Conservation (phyloP, 2,113 vertebrate genomes). For the Gila orcuttii region DNA sequence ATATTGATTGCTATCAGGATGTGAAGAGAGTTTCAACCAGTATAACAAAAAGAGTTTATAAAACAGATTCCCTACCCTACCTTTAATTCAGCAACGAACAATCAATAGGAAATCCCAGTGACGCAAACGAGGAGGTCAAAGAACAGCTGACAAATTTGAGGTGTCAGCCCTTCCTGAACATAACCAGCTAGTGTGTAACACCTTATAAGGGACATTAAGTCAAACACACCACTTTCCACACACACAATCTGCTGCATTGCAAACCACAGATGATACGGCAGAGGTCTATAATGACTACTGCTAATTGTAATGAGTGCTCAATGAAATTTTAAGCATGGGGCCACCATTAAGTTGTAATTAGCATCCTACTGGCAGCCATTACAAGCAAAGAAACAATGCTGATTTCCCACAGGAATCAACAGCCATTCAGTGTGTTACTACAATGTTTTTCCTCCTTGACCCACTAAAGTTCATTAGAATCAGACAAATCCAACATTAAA, state of each 20-base stretch:
- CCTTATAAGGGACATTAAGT: not conserved
- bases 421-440: not conserved
- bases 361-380: conserved; percentile 26
- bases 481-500: not conserved
- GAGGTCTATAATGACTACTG: not conserved
- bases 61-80: too few species aligned
- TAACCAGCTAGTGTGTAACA: not conserved
- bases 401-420: conserved; percentile 39
- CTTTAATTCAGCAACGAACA: not conserved
- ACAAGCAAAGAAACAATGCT: conserved; percentile 30
- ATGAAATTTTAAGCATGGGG: conserved; percentile 24
- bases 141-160: conserved; percentile 28
- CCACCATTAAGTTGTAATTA: conserved; percentile 37
- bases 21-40: too few species aligned
- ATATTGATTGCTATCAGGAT: too few species aligned
- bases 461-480: not conserved
- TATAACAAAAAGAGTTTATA: too few species aligned
- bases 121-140: not conserved
- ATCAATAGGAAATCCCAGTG: conserved; percentile 27
- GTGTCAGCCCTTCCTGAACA: conserved; percentile 36
- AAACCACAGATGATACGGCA: conserved; percentile 11
- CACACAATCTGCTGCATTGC: not conserved
- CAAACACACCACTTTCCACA: not conserved
- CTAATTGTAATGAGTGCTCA: conserved; percentile 21
- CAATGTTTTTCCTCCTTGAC: not conserved